Evolutionary conservation across 2,113 vertebrate species (phyloP).

Genomic region (Limnothrissa miodon): DNA sequence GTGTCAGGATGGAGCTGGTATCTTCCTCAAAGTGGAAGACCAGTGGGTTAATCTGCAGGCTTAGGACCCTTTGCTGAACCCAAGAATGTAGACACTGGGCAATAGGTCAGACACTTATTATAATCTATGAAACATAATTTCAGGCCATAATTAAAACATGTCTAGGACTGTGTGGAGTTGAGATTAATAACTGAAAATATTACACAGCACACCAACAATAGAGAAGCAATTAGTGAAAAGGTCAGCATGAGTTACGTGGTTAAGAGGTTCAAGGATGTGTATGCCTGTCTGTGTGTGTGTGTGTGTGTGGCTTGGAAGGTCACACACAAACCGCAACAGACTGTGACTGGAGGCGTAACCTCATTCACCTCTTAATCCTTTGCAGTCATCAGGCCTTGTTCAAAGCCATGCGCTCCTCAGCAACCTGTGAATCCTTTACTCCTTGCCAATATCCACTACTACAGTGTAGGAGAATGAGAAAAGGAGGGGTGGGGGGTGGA

Average conservation of each 20-base stretch:
- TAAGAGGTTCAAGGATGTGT: not conserved
- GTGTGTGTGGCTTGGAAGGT: not conserved
- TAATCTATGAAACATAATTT: not conserved
- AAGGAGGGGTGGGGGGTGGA: too few relatives aligned
- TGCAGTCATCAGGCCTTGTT: constrained; percentile 16
- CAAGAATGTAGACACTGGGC: not conserved
- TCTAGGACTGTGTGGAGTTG: too few relatives aligned
- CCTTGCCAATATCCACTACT: not conserved
- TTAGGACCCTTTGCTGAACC: not conserved
- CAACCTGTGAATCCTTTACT: not conserved
- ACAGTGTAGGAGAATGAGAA: not conserved
- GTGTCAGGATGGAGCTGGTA: not conserved
- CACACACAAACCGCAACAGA: constrained; percentile 29
- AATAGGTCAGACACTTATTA: not conserved
- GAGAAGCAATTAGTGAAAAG: not conserved
- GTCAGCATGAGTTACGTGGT: not conserved
- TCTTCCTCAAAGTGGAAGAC: not conserved
- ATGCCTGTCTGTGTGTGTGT: not conserved
- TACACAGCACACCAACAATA: not conserved
- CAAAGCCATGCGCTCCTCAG: not conserved
- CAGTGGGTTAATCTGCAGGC: not conserved
- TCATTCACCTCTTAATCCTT: constrained; percentile 30
- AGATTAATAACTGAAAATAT: too few relatives aligned
- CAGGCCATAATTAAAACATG: not conserved
- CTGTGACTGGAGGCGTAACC: constrained; percentile 36